Conservation (phyloP, 2,113 vertebrate genomes). For the Zosterops pallidus region DNA sequence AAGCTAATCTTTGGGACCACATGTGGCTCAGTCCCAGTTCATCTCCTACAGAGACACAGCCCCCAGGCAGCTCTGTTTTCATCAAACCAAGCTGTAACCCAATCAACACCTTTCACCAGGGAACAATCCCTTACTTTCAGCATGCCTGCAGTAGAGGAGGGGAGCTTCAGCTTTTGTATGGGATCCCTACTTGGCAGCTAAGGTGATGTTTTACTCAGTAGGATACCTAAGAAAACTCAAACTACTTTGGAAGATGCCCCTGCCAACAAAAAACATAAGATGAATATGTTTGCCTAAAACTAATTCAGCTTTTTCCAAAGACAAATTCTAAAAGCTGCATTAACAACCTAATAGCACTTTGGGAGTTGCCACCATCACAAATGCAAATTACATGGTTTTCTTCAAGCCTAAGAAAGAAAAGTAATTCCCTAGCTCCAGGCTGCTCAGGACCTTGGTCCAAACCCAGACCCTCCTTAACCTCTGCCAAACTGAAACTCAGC, state of each 20-base stretch:
- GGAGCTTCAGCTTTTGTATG: slow-evolving; percentile 52
- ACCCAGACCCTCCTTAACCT: not conserved
- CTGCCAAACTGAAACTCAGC: not conserved
- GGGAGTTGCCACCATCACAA: not conserved
- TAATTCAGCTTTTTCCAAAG: slow-evolving; percentile 37
- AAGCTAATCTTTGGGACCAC: slow-evolving; percentile 69
- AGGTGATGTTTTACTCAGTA: slow-evolving; percentile 56
- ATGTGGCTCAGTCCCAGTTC: slow-evolving; percentile 65
- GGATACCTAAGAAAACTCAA: slow-evolving; percentile 27
- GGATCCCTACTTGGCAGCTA: slow-evolving; percentile 71
- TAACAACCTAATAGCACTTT: slow-evolving; percentile 6
- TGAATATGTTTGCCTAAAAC: slow-evolving; percentile 60
- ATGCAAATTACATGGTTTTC: slow-evolving; percentile 8
- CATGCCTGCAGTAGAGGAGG: not conserved
- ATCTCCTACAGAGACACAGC: slow-evolving; percentile 75
- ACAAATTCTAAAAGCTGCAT: not conserved
- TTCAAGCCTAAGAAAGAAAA: slow-evolving; percentile 33
- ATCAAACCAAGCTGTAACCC: slow-evolving; percentile 74
- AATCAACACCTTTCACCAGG: slow-evolving; percentile 69
- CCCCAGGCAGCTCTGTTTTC: slow-evolving; percentile 78
- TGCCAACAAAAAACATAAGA: slow-evolving; percentile 48
- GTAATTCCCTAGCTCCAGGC: not conserved
- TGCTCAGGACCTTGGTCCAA: not conserved
- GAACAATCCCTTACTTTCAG: slow-evolving; percentile 68
- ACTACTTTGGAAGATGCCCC: slow-evolving; percentile 35